A percentile compares a stretch with the other conserved stretches of the same genome.
These are phyloP conservation scores for Meloidogyne floridensis DNA, from an alignment of 1,140 invertebrate species.

Conservation along the genomic window DNA sequence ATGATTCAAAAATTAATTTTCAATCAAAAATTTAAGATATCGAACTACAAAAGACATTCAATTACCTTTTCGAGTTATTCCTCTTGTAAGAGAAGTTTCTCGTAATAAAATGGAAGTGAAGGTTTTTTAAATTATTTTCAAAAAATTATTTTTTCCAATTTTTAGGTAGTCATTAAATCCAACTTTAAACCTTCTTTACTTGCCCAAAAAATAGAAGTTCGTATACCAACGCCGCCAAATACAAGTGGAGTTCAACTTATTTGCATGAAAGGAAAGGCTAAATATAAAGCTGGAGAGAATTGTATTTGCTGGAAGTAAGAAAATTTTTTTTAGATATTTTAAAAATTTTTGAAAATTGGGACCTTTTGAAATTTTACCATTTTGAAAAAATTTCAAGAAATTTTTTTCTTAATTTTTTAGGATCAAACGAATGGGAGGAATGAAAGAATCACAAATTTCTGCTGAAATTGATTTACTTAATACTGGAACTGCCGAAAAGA, in stretches of 20 bases:
- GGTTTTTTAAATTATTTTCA: slow-evolving; percentile 69
- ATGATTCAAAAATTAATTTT: slow-evolving; percentile 42
- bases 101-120: slow-evolving; percentile 99
- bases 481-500: slow-evolving; percentile 87
- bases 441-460: slow-evolving; percentile 99
- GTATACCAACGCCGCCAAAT: slow-evolving; percentile 97
- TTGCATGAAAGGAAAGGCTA: slow-evolving; percentile 98
- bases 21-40: slow-evolving; percentile 73
- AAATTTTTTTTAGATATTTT: slow-evolving; percentile 13
- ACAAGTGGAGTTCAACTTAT: slow-evolving; percentile 98
- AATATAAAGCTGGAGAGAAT: slow-evolving; percentile 99
- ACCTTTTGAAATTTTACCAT: neutral
- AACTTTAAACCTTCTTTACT: slow-evolving; percentile 97
- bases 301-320: slow-evolving; percentile 98
- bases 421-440: slow-evolving; percentile 98
- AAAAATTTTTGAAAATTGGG: neutral
- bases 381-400: neutral
- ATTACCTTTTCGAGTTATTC: slow-evolving; percentile 97
- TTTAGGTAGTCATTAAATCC: slow-evolving; percentile 82
- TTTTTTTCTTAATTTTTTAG: slow-evolving; percentile 68
- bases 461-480: slow-evolving; percentile 99
- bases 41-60: slow-evolving; percentile 99
- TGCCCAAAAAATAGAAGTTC: slow-evolving; percentile 96
- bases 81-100: slow-evolving; percentile 93
- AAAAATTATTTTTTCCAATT: neutral